These are phyloP conservation scores for Pegoplata infirma DNA, from an alignment of 2,888 invertebrate species.

Conservation along the genomic window DNA sequence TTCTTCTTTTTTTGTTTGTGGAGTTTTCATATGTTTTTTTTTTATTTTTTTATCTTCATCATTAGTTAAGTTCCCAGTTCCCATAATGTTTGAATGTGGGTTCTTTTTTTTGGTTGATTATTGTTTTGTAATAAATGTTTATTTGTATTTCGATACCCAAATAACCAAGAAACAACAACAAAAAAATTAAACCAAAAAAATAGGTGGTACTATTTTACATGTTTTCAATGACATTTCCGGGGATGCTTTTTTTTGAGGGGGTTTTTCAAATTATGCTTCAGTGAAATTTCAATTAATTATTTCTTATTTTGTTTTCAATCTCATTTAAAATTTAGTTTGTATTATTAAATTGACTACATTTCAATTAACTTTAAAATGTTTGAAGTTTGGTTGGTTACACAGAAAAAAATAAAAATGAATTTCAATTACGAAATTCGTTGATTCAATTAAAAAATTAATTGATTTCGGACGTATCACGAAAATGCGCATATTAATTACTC, in stretches of 20 bases:
- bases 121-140: slow-evolving; percentile 31
- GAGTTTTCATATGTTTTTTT: slow-evolving; percentile 2
- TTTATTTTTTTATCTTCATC: slow-evolving; percentile 33
- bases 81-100: slow-evolving; percentile 36
- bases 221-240: slow-evolving; percentile 58
- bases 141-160: slow-evolving; percentile 28
- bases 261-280: slow-evolving; percentile 52
- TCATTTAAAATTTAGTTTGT: slow-evolving; percentile 1
- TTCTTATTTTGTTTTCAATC: neutral
- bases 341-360: slow-evolving; percentile 22
- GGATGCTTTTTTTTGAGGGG: slow-evolving; percentile 25
- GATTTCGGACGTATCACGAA: too few relatives aligned
- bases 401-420: too few relatives aligned
- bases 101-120: slow-evolving; percentile 30
- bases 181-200: too few relatives aligned
- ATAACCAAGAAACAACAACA: neutral
- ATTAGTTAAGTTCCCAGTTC: slow-evolving; percentile 28
- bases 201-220: slow-evolving; percentile 58
- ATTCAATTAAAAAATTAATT: too few relatives aligned
- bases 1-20: neutral
- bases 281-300: slow-evolving; percentile 56
- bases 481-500: too few relatives aligned
- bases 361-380: slow-evolving; percentile 13
- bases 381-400: neutral
- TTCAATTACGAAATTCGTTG: too few relatives aligned